Conservation (phyloP, 2,113 vertebrate genomes). For the Cyprinus carpio region DNA sequence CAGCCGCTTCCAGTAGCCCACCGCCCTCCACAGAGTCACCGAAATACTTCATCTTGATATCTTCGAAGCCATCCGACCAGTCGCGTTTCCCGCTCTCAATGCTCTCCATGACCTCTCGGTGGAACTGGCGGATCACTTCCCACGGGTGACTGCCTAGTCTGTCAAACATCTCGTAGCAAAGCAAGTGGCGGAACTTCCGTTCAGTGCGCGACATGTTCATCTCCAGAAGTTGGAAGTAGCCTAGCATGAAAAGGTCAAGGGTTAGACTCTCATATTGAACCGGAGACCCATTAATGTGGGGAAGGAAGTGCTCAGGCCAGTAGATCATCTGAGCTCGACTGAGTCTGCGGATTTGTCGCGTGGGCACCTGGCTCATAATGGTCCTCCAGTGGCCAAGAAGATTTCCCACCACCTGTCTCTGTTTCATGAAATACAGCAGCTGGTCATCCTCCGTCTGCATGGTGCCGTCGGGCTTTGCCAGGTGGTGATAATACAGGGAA, state of each 20-base stretch:
- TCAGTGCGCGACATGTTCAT: constrained; percentile 91
- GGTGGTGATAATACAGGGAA: constrained; percentile 60
- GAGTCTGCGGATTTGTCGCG: constrained; percentile 77
- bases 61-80: constrained; percentile 91
- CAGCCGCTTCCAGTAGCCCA: constrained; percentile 65
- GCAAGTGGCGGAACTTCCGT: constrained; percentile 91
- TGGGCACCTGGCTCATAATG: constrained; percentile 84
- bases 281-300: constrained; percentile 79
- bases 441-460: constrained; percentile 77
- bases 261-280: constrained; percentile 86
- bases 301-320: constrained; percentile 96
- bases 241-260: constrained; percentile 97
- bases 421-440: constrained; percentile 85
- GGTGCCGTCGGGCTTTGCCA: constrained; percentile 52
- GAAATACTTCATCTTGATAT: constrained; percentile 87
- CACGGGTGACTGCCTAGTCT: constrained; percentile 89
- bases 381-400: constrained; percentile 89
- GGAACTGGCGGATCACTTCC: constrained; percentile 88
- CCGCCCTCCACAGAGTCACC: constrained; percentile 69
- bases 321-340: constrained; percentile 83
- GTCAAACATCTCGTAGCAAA: constrained; percentile 99
- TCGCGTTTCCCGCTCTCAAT: constrained; percentile 82
- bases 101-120: constrained; percentile 84
- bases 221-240: constrained; percentile 96
- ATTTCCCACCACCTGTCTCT: constrained; percentile 84